These are phyloP conservation scores for Pomatostomus ruficeps DNA, from an alignment of 2,113 vertebrate species.

Conservation along the genomic window DNA sequence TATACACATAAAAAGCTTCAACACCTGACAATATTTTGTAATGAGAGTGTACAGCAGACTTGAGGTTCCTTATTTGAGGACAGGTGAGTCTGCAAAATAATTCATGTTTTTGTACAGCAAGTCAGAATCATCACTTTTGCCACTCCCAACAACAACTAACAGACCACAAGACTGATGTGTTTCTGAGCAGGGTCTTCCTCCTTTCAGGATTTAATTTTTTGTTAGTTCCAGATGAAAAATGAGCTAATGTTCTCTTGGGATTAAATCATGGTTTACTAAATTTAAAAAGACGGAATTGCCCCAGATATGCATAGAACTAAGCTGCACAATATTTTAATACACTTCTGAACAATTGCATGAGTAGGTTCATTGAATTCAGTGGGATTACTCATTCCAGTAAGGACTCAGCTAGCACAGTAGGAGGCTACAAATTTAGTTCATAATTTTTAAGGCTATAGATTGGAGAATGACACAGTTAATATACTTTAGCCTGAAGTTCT, in stretches of 20 bases:
- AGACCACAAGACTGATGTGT: background rate
- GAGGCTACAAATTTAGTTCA: constrained; percentile 1
- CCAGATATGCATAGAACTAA: background rate
- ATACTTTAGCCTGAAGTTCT: constrained; percentile 55
- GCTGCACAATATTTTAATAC: background rate
- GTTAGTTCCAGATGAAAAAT: background rate
- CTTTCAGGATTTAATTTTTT: background rate
- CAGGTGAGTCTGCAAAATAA: background rate
- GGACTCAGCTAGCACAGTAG: background rate
- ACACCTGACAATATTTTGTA: background rate
- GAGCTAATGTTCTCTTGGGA: background rate
- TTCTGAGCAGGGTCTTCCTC: background rate
- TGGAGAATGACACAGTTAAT: constrained; percentile 44
- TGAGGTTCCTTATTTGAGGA: background rate
- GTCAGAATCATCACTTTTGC: background rate
- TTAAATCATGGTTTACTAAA: background rate
- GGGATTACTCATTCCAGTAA: background rate
- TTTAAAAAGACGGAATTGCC: background rate
- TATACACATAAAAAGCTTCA: background rate
- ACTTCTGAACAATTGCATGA: background rate
- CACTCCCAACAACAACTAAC: background rate
- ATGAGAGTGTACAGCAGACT: background rate
- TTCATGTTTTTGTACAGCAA: background rate
- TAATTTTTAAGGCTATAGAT: constrained; percentile 34
- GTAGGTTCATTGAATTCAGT: background rate